These are phyloP conservation scores for Neelides sp. DNA, from an alignment of 1,140 invertebrate genomes.

Conservation along the genomic window DNA sequence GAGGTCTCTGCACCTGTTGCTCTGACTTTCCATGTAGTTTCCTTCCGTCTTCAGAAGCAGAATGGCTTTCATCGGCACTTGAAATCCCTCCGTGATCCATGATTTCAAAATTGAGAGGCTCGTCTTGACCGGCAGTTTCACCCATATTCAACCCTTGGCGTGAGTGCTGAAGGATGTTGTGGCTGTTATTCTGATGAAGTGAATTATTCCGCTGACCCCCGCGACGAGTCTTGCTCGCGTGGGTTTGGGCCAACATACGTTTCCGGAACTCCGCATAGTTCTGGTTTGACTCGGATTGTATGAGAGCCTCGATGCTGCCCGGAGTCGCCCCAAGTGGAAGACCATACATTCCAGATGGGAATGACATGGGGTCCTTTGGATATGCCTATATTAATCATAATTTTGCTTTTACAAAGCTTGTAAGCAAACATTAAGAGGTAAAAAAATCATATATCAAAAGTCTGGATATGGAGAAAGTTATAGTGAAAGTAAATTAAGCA, in stretches of 20 bases:
- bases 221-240: constrained; percentile 42
- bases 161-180: background rate
- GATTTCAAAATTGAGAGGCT: background rate
- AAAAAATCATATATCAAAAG: no score
- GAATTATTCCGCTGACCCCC: constrained; percentile 10
- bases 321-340: constrained; percentile 35
- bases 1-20: constrained; percentile 21
- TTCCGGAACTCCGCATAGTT: constrained; percentile 53
- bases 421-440: no score
- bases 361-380: constrained; percentile 49
- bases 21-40: constrained; percentile 22
- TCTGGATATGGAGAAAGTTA: no score
- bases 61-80: constrained; percentile 22
- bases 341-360: constrained; percentile 37
- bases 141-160: no score
- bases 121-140: no score
- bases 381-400: constrained; percentile 59
- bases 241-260: constrained; percentile 50
- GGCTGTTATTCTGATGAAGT: background rate
- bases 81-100: constrained; percentile 10
- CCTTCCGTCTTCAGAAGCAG: constrained; percentile 19
- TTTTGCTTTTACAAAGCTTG: no score
- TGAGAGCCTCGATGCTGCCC: constrained; percentile 31
- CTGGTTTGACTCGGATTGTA: constrained; percentile 29
- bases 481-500: no score